Conservation (phyloP, 2,888 invertebrate genomes). For the Tuta absoluta region DNA sequence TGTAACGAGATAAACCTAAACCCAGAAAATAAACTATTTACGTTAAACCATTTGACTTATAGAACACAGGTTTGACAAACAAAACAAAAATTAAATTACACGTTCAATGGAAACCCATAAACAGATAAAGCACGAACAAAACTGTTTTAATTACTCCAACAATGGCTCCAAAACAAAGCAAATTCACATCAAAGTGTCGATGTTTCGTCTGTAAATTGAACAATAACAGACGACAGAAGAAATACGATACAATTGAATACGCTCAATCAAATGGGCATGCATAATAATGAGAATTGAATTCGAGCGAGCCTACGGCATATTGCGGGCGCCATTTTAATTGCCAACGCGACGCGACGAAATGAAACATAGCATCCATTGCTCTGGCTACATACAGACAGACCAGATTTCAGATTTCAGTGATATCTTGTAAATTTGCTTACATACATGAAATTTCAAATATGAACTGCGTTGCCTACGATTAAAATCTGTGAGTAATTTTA, state of each 20-base stretch:
- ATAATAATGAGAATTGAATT: slow-evolving; percentile 47
- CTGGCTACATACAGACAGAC: not conserved
- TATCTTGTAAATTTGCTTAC: too few species aligned
- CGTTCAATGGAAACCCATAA: not conserved
- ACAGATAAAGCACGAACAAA: slow-evolving; percentile 6
- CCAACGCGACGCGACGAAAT: slow-evolving; percentile 36
- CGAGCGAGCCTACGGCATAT: slow-evolving; percentile 33
- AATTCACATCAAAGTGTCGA: not conserved
- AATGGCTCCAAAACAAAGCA: slow-evolving; percentile 2
- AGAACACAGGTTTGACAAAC: not conserved
- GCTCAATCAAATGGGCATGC: slow-evolving; percentile 44
- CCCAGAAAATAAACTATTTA: not conserved
- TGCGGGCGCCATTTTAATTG: slow-evolving; percentile 48
- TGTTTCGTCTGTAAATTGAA: slow-evolving; percentile 13
- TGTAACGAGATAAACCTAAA: too few species aligned
- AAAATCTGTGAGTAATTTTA: too few species aligned
- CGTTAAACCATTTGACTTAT: not conserved
- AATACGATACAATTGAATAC: slow-evolving; percentile 29
- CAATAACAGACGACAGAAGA: slow-evolving; percentile 25
- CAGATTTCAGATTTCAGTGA: too few species aligned
- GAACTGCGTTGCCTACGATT: too few species aligned
- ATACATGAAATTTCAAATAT: too few species aligned
- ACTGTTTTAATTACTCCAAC: slow-evolving; percentile 5
- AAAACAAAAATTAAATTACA: not conserved
- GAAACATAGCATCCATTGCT: slow-evolving; percentile 37